Conservation (phyloP, 2,113 vertebrate species). For the Martes martes region DNA sequence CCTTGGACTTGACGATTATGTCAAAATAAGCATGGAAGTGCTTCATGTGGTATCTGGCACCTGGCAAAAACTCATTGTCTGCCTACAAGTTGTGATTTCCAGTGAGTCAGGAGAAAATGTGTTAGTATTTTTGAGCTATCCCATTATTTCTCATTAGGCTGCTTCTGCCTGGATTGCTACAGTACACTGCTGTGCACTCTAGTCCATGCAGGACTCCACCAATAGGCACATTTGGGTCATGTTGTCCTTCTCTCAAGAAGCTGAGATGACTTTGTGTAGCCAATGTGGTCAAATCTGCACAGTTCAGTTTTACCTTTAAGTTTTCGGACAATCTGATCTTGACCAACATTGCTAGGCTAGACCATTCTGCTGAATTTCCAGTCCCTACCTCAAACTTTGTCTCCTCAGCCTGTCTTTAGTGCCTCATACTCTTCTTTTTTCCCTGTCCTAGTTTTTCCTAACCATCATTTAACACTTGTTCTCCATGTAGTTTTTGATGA, state of each 20-base stretch:
- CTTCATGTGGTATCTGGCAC: not conserved
- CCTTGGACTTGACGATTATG: not conserved
- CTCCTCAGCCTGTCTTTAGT: not conserved
- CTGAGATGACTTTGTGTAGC: not conserved
- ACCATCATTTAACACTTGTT: not conserved
- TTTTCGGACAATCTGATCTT: not conserved
- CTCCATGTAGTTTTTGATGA: not conserved
- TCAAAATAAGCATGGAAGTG: not conserved
- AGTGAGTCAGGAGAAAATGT: not conserved
- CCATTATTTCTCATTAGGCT: not conserved
- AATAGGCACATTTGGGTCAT: not conserved
- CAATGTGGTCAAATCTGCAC: not conserved
- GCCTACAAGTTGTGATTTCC: not conserved
- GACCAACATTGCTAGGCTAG: not conserved
- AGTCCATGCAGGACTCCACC: accelerated
- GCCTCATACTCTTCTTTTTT: not conserved
- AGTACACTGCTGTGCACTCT: too few relatives aligned
- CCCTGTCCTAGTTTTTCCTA: not conserved
- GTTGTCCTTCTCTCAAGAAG: not conserved
- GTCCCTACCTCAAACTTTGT: not conserved
- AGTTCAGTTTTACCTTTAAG: not conserved
- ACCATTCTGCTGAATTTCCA: not conserved
- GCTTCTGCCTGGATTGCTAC: accelerated
- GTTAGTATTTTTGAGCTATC: not conserved
- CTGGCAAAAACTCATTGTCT: not conserved